Evolutionary conservation across 2,797 vertebrate genomes (phyloP), one percentile per base, ranked within the genome.

Genomic region (Crocidura indochinensis): DNA sequence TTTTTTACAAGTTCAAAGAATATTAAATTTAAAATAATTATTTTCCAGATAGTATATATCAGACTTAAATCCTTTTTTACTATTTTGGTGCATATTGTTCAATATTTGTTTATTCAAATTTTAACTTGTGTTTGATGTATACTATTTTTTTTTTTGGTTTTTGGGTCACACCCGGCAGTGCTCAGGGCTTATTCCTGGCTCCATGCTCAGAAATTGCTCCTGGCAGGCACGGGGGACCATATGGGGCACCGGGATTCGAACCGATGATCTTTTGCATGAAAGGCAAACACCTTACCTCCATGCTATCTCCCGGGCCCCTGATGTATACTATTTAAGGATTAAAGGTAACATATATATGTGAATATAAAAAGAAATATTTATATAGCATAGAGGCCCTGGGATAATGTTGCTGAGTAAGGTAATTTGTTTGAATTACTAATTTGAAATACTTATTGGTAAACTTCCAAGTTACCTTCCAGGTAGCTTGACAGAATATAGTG

Each of bases 1-100:
- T 31, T 92, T 75, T 90, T 92, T 85, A 38, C 75, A 46, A 47
- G n/a, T 69, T 20, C 51, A 56, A 44, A 83, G 29, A 74, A 10
- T 89, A 38, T 56, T 87, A 17, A 82, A 44, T 83, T 94, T 71
- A 88, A 95, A 93, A 22, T 84, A 60, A 84, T 31, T 80, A 8
- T 87, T 76, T 65, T 56, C 44, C 15, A 73, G 47, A 20, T 78
- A 82, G 75, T 92, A 69, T 83, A 69, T 56, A 77, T 83, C n/a
- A 69, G 60, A 91, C 67, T 4, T 75, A 79, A 87, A 79, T 82
- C 15, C n/a, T 91, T 83, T 83, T 2, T 77, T 84, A 85, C 84
- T 46, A 69, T 10, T 88, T 65, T 81, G 47, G 3, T 91, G 19
- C 15, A 10, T 91, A 51, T 62, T 56, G 51, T 81, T 81, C 64